Evolutionary conservation across 2,888 invertebrate species (phyloP), one percentile per base, ranked within the genome.

Genomic region (Thereva nobilitata): DNA sequence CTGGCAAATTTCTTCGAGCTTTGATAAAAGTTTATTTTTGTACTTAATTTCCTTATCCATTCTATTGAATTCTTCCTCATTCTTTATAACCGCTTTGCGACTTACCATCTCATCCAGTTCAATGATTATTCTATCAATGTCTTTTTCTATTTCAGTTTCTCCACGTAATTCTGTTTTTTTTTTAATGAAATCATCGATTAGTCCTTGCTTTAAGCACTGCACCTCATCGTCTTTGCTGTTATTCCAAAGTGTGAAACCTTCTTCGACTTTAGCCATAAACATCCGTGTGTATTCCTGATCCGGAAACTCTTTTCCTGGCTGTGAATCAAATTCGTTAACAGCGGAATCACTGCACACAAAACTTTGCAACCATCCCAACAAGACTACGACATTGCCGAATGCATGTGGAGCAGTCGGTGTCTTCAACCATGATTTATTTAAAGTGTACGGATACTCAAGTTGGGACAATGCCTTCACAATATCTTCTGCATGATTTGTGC

Each of bases 341-440:
- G 23, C 2, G 23, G 23, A 23, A 41, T 59, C 5, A 0, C 71
- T 70, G 1, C 75, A 73, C 1, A 75, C 74, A 70, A 80, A 76
- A 40, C 78, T 77, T 72, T 75, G 75, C 2, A 80, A 73, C 67
- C 76, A 80, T 12, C 76, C 76, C 0, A 80, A 71, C 35, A 80
- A 64, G 9, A 78, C 72, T 8, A 80, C 74, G 0, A 78, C 75
- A 72, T 78, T 77, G 3, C 76, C 76, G 57, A 79, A 77, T 0
- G 80, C 77, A 63, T 79, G 78, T 35, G 77, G 76, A 0, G 80
- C 77, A 53, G 76, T 78, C 0, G 80, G 80, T 4, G 80, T 79
- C 71, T 78, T 77, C 5, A 80, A 68, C 75, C 79, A 79, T 0
- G 80, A 80, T 64, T 80, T 80, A 55, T 76, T 79, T 35, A 80